Evolutionary conservation across 37 sponge, comb jelly and placozoan species (phyloP).

Genomic region (Chondrosia reniformis): DNA sequence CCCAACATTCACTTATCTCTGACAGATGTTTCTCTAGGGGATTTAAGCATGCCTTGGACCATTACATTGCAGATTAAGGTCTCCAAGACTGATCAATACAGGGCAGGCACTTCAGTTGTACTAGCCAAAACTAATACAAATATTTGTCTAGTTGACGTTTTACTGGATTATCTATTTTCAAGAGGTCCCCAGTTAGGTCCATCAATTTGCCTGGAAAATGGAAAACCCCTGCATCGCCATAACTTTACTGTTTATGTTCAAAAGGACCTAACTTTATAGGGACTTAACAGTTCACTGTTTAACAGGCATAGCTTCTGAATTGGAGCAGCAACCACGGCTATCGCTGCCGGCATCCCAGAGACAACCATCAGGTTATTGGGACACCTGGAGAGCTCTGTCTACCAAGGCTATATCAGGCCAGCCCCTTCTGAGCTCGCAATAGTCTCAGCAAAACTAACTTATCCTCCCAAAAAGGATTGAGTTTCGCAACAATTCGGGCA

Average conservation of each 20-base stretch:
- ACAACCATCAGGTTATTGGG: slow-evolving; percentile 16
- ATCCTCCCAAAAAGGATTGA: too few species aligned
- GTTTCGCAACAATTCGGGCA: too few species aligned
- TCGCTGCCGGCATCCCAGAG: background rate
- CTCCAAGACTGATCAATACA: slow-evolving; percentile 9
- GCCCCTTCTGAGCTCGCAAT: background rate
- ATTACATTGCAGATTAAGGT: slow-evolving; percentile 2
- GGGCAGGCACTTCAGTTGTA: background rate
- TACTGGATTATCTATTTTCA: background rate
- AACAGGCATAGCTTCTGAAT: slow-evolving; percentile 12
- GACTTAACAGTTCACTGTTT: background rate
- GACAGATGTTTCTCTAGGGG: background rate
- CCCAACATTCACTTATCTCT: background rate
- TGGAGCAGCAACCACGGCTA: slow-evolving; percentile 13
- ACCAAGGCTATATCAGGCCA: slow-evolving; percentile 4
- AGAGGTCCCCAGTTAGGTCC: background rate
- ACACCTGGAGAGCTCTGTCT: background rate
- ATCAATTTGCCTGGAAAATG: background rate
- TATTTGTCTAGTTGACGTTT: background rate
- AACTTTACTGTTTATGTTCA: background rate
- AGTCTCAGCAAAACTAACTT: too few species aligned
- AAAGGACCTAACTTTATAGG: background rate
- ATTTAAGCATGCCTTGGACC: background rate
- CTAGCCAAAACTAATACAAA: background rate
- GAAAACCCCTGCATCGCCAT: background rate